Base-by-base conservation (phyloP, 2,797 vertebrate genomes). In the Centroberyx gerrardi region DNA sequence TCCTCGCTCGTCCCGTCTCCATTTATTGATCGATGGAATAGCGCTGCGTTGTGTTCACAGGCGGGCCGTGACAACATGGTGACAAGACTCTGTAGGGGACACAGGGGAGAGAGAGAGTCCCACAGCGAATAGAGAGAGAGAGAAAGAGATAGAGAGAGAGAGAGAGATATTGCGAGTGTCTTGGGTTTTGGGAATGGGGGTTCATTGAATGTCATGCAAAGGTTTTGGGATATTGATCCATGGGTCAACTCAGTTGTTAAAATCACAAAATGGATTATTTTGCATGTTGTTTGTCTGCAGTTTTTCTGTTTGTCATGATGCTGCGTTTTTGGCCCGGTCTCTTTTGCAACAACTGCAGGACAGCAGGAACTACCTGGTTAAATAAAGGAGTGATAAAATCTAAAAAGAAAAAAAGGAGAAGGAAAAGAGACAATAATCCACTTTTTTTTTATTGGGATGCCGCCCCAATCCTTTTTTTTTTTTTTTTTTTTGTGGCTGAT, bases 21-120 rank as follows among this genome's bases (percentile, higher is more conserved):
- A 27, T 51, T 65, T 93, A 94, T 95, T 92, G 95, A 95, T 95
- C 84, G 82, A 62, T 58, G 74, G 46, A 33, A 55, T 17, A 74
- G 74, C 68, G 59, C 59, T 56, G 84, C 70, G 83, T 86, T 81
- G 90, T 93, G 90, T 82, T 86, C 17, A 67, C 85, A 72, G 85
- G 87, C 52, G 10, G 76, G 63, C 76, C 1, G 40, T 68, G 81
- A 87, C 84, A 84, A 77, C 75, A 17, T 49, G 78, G 83, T 66
- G 86, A 93, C 92, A 91, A 79, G 84, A 33, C 70, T 86, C 88
- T 55, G 59, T 67, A 7, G 72, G 74, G 76, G 72, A 74, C 62
- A 14, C 5, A 1, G 51, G n/a, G 28, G 52, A 12, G 18, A 12
- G 28, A 5, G 64, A 12, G 29, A 22, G 29, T 74, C 77, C 76